Base-by-base conservation (phyloP, 2,113 vertebrate species). In the Callopanchax toddi region DNA sequence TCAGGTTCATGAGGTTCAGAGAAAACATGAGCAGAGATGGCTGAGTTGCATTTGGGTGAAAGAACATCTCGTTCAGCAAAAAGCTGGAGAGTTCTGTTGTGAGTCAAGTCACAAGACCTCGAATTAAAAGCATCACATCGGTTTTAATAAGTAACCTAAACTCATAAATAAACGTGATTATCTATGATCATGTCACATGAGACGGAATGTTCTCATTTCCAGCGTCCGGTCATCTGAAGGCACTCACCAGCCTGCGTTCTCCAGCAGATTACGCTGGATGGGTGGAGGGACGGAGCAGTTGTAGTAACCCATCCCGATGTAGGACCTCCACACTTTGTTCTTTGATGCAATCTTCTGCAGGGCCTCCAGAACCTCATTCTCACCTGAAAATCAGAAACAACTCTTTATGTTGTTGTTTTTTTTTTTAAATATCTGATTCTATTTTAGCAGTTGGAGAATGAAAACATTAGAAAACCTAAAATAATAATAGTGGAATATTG, bases 281-380 rank as follows among this genome's bases (percentile, higher is more conserved):
- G 94, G 89, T 9, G 94, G 96, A 0, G 97, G 97, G 17, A 97
- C 93, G 0, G 93, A 96, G 84, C 97, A 99, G 91, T 93, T 97
- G 81, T 98, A 99, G 88, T 99, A 99, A 50, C 97, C 97, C 97
- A 98, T 99, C 69, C 97, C 97, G 34, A 99, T 98, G 29, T 98
- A 99, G 1, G 97, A 98, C 25, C 97, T 88, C 96, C 97, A 99
- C 8, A 98, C 84, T 87, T 96, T 93, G 90, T 99, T 99, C 89
- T 92, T 93, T 67, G 89, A 93, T 69, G 96, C 95, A 74, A 99
- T 99, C 76, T 89, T 93, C 69, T 93, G 88, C 0, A 99, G 88
- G 8, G 87, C 86, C 57, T 94, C 92, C 74, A 98, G 92, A 79
- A 99, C 91, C 89, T 99, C 96, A 92, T 94, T 99, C 86, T 99